Conservation (phyloP, 2,888 invertebrate species). For the Minunthozetes semirufus region DNA sequence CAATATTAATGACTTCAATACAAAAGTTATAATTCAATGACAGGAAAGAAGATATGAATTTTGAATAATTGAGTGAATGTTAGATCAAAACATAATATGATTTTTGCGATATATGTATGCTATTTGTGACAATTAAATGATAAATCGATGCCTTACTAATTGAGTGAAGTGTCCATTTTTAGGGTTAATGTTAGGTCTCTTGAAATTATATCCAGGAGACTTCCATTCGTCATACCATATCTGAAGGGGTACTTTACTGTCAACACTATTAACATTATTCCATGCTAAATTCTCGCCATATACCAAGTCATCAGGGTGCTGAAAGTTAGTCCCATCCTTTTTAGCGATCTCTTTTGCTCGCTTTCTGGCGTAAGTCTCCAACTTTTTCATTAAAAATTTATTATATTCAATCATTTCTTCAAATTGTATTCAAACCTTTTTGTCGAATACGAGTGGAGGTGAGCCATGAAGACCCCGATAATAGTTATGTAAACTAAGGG, state of each 20-base stretch:
- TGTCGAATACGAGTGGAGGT: neutral
- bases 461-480: slow-evolving; percentile 30
- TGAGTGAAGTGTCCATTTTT: slow-evolving; percentile 36
- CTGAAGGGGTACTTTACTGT: slow-evolving; percentile 25
- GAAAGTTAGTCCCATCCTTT: slow-evolving; percentile 30
- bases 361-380: slow-evolving; percentile 23
- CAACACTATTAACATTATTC: slow-evolving; percentile 30
- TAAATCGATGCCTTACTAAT: neutral
- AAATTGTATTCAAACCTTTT: too few relatives aligned
- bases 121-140: too few relatives aligned
- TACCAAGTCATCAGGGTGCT: slow-evolving; percentile 32
- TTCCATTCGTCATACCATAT: slow-evolving; percentile 36
- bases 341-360: slow-evolving; percentile 28
- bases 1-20: too few relatives aligned
- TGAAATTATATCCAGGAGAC: slow-evolving; percentile 23
- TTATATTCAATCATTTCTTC: too few relatives aligned
- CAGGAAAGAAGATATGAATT: too few relatives aligned
- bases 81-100: too few relatives aligned
- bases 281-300: slow-evolving; percentile 37
- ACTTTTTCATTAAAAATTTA: neutral
- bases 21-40: too few relatives aligned
- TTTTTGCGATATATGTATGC: too few relatives aligned
- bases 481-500: slow-evolving; percentile 28
- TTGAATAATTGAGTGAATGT: too few relatives aligned
- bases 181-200: slow-evolving; percentile 10